Percentiles rank a stretch among this genome's conserved stretches.
These are phyloP conservation scores for Apis mellifera DNA, from an alignment of 1,140 invertebrate species.

Conservation along the genomic window Amel_HAv3.1 CM009938.2:10255501-10256000, in stretches of 20 bases:
- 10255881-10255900: slow-evolving; percentile 18
- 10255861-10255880: slow-evolving; percentile 22
- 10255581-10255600: neutral
- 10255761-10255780: slow-evolving; percentile 4
- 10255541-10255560: slow-evolving; percentile 60
- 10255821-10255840: slow-evolving; percentile 4
- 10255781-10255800: neutral
- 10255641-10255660: slow-evolving; percentile 13
- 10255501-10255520: slow-evolving; percentile 28
- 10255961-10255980: neutral
- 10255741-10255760: slow-evolving; percentile 1
- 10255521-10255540: slow-evolving; percentile 65
- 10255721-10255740: neutral
- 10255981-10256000: neutral
- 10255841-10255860: slow-evolving; percentile 16
- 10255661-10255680: neutral
- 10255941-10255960: too few relatives aligned
- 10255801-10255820: neutral
- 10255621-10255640: neutral
- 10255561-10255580: slow-evolving; percentile 16
- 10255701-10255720: neutral
- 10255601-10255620: slow-evolving; percentile 61
- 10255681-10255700: too few relatives aligned
- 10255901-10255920: neutral
- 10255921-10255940: neutral